Base-by-base conservation (phyloP, 2,888 invertebrate genomes). In the Ptychoptera albimana region DNA sequence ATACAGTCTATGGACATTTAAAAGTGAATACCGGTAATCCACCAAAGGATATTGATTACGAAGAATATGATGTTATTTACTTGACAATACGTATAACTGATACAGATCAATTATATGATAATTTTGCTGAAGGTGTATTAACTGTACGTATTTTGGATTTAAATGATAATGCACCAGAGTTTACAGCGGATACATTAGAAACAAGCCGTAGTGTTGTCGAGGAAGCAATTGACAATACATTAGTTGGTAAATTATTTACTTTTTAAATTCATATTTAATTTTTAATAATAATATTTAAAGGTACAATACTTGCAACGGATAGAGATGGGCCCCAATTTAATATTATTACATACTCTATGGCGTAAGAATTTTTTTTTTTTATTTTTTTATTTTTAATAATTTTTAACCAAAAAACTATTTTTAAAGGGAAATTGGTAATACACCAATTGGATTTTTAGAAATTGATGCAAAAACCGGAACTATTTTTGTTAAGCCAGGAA, bases 161-260 rank as follows among this genome's bases (percentile, higher is more conserved):
- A 54, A 79, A 79, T 54, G 79, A 81, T 59, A 76, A 77, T 56
- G 47, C 61, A 2, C 81, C 81, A 2, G 49, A 63, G 40, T 78
- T 79, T 67, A 58, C 59, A 1, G 49, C 54, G 1, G 67, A 67
- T 1, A 66, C 70, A 2, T 54, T 72, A 39, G 52, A 51, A 2
- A 67, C 68, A 4, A 47, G 52, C n/a, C 58, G 67, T 46, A 54
- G 53, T 42, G 74, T 78, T 3, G 60, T 68, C 1, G 79, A 80
- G 60, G 63, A 67, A 53, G 67, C 74, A 0, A 58, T 55, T 12
- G 49, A 51, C 7, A 66, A 60, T 10, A 65, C 67, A 2, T 59
- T 72, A 32, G 71, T 78, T 45, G 77, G 75, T n/a, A 47, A 47
- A 13, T 10, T 14, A n/a, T 9, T 6, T 13, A 37, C 4, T 32